Percentiles rank a stretch among this genome's conserved stretches.
Conservation (phyloP, 1,140 invertebrate species). For the Episyrphus balteatus region DNA sequence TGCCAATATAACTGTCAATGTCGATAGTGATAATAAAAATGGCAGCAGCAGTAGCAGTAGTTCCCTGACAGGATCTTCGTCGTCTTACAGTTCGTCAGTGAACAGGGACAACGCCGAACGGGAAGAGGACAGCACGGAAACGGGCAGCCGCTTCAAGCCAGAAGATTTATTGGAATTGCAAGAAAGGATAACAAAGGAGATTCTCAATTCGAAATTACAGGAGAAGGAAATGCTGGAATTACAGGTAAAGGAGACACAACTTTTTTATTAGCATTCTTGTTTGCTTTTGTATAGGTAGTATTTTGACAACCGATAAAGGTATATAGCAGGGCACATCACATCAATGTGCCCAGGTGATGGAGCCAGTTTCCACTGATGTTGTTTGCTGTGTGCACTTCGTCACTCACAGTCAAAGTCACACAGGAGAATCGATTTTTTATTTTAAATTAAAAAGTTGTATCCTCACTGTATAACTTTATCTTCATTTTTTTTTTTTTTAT, state of each 20-base stretch:
- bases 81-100: constrained; percentile 4
- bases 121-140: constrained; percentile 6
- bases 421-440: not conserved
- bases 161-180: constrained; percentile 31
- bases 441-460: not conserved
- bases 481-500: not conserved
- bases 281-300: not conserved
- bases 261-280: not conserved
- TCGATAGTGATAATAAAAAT: constrained; percentile 1
- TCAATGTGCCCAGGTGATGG: no score
- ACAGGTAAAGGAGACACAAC: constrained; percentile 20
- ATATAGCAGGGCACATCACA: no score
- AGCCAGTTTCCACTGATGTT: not conserved
- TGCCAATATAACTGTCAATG: constrained; percentile 11
- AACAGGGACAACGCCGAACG: constrained; percentile 5
- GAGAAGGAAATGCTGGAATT: constrained; percentile 33
- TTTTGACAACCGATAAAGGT: no score
- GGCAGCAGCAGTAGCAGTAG: not conserved
- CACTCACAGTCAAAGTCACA: no score
- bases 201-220: constrained; percentile 33
- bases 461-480: not conserved
- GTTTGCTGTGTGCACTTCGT: no score
- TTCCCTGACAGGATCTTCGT: not conserved
- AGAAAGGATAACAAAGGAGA: constrained; percentile 33
- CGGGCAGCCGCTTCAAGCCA: constrained; percentile 15